A percentile compares a stretch with the other conserved stretches of the same genome.
Evolutionary conservation across 2,888 invertebrate genomes (phyloP).

Genomic region (Clepsis dumicolana): DNA sequence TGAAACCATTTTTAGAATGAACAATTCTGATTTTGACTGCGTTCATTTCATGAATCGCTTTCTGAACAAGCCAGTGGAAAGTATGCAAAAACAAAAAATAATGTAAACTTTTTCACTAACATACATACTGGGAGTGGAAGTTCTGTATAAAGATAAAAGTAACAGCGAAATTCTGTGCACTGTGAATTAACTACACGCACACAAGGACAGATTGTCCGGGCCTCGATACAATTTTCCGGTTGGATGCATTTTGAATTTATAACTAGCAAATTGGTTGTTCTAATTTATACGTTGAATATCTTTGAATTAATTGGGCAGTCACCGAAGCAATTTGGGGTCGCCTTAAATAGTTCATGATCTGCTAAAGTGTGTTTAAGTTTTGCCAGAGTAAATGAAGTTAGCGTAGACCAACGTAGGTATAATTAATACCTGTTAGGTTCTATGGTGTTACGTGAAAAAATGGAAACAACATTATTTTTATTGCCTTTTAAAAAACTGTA

Average conservation of each 20-base stretch:
- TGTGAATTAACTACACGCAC: constrained; percentile 38
- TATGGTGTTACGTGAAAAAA: neutral
- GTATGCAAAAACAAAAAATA: too few relatives aligned
- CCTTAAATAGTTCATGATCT: constrained; percentile 44
- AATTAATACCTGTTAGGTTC: neutral
- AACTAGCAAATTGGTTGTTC: constrained; percentile 83
- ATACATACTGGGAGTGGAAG: neutral
- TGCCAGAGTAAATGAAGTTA: constrained; percentile 17
- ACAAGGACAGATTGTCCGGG: constrained; percentile 49
- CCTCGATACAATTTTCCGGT: constrained; percentile 83
- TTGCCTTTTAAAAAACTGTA: too few relatives aligned
- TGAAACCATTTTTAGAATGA: too few relatives aligned
- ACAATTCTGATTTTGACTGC: too few relatives aligned
- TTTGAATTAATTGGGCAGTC: constrained; percentile 78
- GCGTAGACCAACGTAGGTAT: neutral
- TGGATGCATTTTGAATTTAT: constrained; percentile 85
- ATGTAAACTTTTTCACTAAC: too few relatives aligned
- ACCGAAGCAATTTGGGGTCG: constrained; percentile 62
- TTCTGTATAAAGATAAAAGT: neutral
- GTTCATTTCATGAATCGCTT: too few relatives aligned
- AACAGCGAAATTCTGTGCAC: constrained; percentile 17
- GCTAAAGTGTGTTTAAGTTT: constrained; percentile 25
- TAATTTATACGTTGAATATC: constrained; percentile 82
- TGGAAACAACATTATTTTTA: too few relatives aligned
- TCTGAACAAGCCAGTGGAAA: too few relatives aligned